Conservation (phyloP, 2,113 vertebrate species). For the Ceyx margarethae region DNA sequence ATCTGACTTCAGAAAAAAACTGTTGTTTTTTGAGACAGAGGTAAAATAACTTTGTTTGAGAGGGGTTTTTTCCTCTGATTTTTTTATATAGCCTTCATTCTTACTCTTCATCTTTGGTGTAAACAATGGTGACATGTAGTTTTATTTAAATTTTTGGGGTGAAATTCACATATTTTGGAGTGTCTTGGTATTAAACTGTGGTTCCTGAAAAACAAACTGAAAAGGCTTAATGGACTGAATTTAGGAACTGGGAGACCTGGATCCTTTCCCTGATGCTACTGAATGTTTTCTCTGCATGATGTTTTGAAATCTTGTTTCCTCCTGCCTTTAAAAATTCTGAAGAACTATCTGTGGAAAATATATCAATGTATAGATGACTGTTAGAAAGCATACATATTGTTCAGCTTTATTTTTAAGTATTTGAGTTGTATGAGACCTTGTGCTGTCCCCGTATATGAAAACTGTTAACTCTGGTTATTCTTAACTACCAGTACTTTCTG, state of each 20-base stretch:
- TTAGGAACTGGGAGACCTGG: neutral
- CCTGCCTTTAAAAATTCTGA: neutral
- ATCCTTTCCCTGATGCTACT: neutral
- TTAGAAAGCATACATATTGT: neutral
- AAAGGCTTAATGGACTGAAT: neutral
- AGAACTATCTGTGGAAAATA: neutral
- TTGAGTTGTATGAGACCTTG: neutral
- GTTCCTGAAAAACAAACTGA: neutral
- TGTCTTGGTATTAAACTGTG: neutral
- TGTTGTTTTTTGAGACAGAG: neutral
- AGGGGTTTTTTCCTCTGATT: neutral
- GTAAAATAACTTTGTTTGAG: neutral
- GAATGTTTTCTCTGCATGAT: neutral
- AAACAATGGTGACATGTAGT: neutral
- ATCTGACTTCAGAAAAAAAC: neutral
- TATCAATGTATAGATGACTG: neutral
- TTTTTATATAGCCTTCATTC: neutral
- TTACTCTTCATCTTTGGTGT: neutral
- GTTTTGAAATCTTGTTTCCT: neutral
- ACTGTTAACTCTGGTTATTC: neutral
- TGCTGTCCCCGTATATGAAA: neutral
- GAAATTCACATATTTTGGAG: neutral
- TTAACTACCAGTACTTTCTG: neutral
- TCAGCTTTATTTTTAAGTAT: neutral
- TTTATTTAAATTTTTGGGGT: neutral